Base-by-base conservation (phyloP, 2,888 invertebrate genomes). In the Toxonevra muliebris region DNA sequence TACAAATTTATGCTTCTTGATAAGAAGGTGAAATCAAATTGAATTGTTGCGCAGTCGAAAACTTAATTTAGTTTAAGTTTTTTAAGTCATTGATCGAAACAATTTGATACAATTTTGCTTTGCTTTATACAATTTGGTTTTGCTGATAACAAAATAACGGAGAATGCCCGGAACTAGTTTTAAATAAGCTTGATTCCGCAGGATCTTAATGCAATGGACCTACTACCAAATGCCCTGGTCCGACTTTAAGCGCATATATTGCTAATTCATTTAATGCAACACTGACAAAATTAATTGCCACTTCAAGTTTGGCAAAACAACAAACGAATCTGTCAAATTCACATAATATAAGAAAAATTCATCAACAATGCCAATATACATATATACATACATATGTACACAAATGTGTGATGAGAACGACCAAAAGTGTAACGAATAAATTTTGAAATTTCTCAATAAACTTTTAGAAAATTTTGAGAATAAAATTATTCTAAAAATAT, bases 261-360 rank as follows among this genome's bases (percentile, higher is more conserved):
- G 13, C 1, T 30, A 8, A 48, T 55, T 59, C 52, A 50, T 50
- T n/a, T 30, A 41, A 52, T 41, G 53, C 53, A 40, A 65, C 43
- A 58, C 58, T 52, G 65, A 42, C 52, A 65, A 79, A 80, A 82
- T 81, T 81, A 82, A 82, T 81, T 81, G 80, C 80, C 77, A 78
- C 75, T 79, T 77, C 77, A 73, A 75, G 75, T 76, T 81, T 81
- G 81, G 81, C 82, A 81, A 76, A 71, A 77, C 79, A 76, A 80
- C 80, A 81, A 82, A 81, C 80, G 78, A 77, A 81, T 79, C 80
- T 82, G 81, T 80, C 81, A 81, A 73, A 61, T 67, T 65, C 55
- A 64, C 61, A 62, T 50, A 53, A 30, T 57, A 17, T 57, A 30
- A 54, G 43, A 45, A 50, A 43, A 42, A 20, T n/a, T 19, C 52